Conservation (phyloP, 2,113 vertebrate species). For the Oncorhynchus nerka region DNA sequence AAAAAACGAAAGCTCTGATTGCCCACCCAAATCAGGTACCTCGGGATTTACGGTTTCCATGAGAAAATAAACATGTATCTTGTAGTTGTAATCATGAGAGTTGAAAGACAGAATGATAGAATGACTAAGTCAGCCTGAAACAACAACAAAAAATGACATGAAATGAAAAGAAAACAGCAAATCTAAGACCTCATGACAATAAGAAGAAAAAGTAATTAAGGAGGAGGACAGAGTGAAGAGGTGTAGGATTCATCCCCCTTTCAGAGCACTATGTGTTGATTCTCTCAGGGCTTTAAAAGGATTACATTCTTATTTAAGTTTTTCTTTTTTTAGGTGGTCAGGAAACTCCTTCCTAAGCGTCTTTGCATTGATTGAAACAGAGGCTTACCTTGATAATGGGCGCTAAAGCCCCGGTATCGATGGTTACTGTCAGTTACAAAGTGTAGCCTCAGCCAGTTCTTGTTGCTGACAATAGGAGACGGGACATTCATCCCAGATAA, state of each 20-base stretch:
- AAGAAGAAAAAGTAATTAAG: background rate
- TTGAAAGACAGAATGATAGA: background rate
- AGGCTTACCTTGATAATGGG: slow-evolving; percentile 95
- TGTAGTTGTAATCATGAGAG: background rate
- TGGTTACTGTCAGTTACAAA: slow-evolving; percentile 98
- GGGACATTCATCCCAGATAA: slow-evolving; percentile 97
- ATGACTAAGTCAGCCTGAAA: background rate
- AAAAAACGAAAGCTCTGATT: background rate
- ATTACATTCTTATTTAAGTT: background rate
- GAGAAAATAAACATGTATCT: slow-evolving; percentile 4
- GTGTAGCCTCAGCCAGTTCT: slow-evolving; percentile 98
- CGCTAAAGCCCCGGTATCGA: slow-evolving; percentile 92
- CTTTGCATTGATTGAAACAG: slow-evolving; percentile 7
- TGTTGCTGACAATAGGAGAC: slow-evolving; percentile 97
- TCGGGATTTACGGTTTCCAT: background rate
- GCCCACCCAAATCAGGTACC: background rate
- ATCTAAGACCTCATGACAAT: background rate
- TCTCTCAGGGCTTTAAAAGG: background rate
- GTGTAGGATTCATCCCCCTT: background rate
- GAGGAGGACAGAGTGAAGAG: background rate
- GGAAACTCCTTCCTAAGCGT: too few relatives aligned
- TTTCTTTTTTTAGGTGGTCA: too few relatives aligned
- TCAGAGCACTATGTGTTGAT: background rate
- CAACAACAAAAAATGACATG: background rate
- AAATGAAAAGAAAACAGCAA: background rate